A percentile compares a stretch with the other conserved stretches of the same genome.
phyloP scores from a whole-genome alignment of 2,113 vertebrate species.

The Salvator merianae region DNA sequence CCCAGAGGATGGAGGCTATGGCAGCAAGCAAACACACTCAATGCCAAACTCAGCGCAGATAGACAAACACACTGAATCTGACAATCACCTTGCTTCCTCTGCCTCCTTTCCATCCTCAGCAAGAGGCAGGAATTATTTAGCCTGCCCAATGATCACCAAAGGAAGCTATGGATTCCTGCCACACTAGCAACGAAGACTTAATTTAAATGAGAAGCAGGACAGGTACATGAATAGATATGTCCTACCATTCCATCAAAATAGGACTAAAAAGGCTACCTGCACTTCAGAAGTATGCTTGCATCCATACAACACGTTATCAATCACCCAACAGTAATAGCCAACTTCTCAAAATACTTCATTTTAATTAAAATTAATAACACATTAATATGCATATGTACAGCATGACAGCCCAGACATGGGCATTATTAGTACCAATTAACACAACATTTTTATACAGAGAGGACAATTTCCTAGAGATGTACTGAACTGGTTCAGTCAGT shows the following conservation, averaged over 20 bases:
- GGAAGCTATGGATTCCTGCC: neutral
- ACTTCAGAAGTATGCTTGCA: neutral
- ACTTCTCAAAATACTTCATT: too few species aligned
- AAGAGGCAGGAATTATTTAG: too few species aligned
- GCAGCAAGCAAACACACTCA: too few species aligned
- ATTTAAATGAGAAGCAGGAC: neutral
- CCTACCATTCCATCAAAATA: neutral
- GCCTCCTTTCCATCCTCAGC: too few species aligned
- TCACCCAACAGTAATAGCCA: too few species aligned
- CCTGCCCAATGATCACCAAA: neutral
- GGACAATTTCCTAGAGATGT: too few species aligned
- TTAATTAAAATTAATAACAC: neutral
- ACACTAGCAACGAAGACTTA: neutral
- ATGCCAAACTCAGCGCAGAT: too few species aligned
- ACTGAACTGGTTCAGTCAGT: too few species aligned
- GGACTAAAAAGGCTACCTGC: neutral
- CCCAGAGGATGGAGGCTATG: too few species aligned
- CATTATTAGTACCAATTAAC: neutral
- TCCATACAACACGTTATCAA: neutral
- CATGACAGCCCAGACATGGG: neutral
- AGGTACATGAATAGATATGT: neutral
- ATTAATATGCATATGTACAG: neutral
- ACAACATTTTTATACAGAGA: too few species aligned
- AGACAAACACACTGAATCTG: too few species aligned
- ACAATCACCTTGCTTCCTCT: too few species aligned